Evolutionary conservation across 2,888 invertebrate genomes (phyloP).

Genomic region (Lithophane socia): DNA sequence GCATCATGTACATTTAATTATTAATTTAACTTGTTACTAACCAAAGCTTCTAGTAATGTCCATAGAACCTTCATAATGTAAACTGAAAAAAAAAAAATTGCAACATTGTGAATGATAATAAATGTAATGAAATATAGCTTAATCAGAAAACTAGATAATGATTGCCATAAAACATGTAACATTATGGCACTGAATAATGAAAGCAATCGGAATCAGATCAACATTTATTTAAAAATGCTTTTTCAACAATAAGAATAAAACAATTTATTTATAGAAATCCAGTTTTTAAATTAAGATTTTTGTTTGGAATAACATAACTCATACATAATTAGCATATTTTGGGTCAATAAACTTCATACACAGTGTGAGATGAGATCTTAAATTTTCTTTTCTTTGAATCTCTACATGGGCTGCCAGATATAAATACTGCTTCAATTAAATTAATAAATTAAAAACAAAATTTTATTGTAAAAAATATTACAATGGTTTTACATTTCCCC

Average conservation of each 20-base stretch:
- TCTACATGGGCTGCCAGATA: too few relatives aligned
- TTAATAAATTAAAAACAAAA: not conserved
- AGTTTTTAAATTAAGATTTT: not conserved
- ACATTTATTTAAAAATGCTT: not conserved
- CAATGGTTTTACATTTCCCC: not conserved
- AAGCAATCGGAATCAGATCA: not conserved
- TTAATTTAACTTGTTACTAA: not conserved
- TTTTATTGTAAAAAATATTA: not conserved
- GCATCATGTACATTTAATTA: not conserved
- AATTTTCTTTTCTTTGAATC: not conserved
- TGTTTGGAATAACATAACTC: not conserved
- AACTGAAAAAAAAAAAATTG: not conserved
- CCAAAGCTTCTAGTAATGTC: conserved; percentile 7
- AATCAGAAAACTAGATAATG: not conserved
- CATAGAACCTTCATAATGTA: not conserved
- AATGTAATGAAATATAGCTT: not conserved
- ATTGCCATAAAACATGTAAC: not conserved
- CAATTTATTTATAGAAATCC: not conserved
- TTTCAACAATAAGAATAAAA: not conserved
- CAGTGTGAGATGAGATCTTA: too few relatives aligned
- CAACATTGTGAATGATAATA: not conserved
- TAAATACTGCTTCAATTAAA: not conserved
- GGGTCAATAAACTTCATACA: not conserved
- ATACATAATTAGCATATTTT: not conserved
- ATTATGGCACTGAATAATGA: too few relatives aligned